Percentiles rank a stretch among this genome's conserved stretches.
These are phyloP conservation scores for Cylindroiulus punctatus DNA, from an alignment of 2,888 invertebrate genomes.

Conservation along the genomic window DNA sequence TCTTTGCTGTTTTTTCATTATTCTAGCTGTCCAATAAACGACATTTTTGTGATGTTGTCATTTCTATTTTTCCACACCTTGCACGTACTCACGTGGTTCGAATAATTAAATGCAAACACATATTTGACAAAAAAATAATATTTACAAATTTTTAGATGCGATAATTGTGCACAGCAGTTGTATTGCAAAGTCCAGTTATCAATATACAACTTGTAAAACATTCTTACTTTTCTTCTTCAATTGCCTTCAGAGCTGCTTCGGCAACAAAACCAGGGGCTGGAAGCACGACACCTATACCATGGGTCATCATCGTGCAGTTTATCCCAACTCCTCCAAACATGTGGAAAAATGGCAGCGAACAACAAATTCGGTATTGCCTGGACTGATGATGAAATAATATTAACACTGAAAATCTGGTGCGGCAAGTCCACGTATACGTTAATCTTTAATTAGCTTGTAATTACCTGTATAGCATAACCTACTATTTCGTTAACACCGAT, in stretches of 20 bases:
- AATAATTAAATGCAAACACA: too few relatives aligned
- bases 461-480: background rate
- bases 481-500: background rate
- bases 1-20: too few relatives aligned
- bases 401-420: background rate
- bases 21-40: too few relatives aligned
- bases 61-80: too few relatives aligned
- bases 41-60: too few relatives aligned
- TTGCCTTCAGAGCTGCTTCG: constrained; percentile 15
- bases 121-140: too few relatives aligned
- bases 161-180: too few relatives aligned
- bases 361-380: constrained; percentile 62
- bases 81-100: too few relatives aligned
- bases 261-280: constrained; percentile 50
- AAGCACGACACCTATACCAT: constrained; percentile 50
- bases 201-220: too few relatives aligned
- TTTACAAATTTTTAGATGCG: too few relatives aligned
- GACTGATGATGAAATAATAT: constrained; percentile 84
- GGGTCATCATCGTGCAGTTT: constrained; percentile 62
- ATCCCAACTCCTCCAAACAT: constrained; percentile 79
- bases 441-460: background rate
- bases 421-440: background rate
- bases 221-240: constrained; percentile 54
- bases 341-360: constrained; percentile 83
- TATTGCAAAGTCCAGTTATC: too few relatives aligned